Conservation (phyloP, 2,797 vertebrate genomes). For the Argentina silus region DNA sequence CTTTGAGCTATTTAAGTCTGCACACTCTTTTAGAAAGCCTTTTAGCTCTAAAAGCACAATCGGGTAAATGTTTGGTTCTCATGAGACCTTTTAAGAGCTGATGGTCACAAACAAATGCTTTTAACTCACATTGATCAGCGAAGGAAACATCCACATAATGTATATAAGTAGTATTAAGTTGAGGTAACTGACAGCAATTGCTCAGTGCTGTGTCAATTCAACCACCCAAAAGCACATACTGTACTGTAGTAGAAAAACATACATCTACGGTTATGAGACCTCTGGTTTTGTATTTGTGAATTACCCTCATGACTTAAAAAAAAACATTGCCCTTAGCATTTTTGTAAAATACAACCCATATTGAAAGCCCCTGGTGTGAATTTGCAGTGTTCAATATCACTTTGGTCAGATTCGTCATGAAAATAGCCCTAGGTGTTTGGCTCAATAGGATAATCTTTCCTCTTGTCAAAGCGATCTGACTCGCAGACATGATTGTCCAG, state of each 20-base stretch:
- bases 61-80: conserved; percentile 22
- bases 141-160: conserved; percentile 3
- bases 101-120: neutral
- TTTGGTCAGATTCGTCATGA: conserved; percentile 4
- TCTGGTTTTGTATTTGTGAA: neutral
- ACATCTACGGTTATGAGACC: neutral
- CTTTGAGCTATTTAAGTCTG: conserved; percentile 14
- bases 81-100: conserved; percentile 3
- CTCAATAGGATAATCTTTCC: conserved; percentile 9
- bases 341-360: neutral
- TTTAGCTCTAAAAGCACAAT: conserved; percentile 25
- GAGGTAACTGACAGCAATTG: no score
- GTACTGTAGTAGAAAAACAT: neutral
- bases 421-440: conserved; percentile 9
- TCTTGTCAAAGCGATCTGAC: neutral
- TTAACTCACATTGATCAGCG: neutral
- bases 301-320: neutral
- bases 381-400: neutral
- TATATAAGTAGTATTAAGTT: neutral
- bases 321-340: conserved; percentile 1
- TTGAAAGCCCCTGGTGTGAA: neutral
- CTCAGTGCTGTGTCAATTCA: neutral
- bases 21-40: neutral
- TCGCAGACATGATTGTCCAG: conserved; percentile 7
- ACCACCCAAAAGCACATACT: neutral